Evolutionary conservation across 2,888 invertebrate genomes (phyloP), one percentile per base, ranked within the genome.

Genomic region (Steinernema carpocapsae): DNA sequence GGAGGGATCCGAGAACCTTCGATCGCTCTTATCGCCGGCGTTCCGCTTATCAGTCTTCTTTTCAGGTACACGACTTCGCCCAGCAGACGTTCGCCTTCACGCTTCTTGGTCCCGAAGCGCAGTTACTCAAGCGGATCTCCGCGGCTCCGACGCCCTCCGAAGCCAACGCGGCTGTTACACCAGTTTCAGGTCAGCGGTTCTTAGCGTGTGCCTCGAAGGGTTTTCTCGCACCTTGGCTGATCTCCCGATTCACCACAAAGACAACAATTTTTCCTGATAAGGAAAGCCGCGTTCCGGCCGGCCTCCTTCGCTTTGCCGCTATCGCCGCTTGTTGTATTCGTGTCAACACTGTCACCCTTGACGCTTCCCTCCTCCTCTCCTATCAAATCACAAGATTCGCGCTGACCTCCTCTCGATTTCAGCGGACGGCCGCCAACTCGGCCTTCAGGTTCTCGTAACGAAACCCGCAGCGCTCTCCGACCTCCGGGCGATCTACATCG

Each of bases 331-430:
- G 64, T 37, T 64, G 64, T 64, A 32, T 64, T 64, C 64, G 64
- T 64, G 64, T 64, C 64, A 26, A 64, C 64, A 64, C 64, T 26
- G 64, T 64, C 64, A 48, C 48, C 48, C 48, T 19, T 14, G 48
- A 48, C 48, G 64, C 19, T 29, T 64, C 22, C 32, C 32, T 43
- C 48, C 48, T 48, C 19, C 48, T 48, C 14, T 48, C 48, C 17
- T 37, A 37, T 37, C 37, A 37, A 37, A 37, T 37, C 37, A 37
- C 37, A 37, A 37, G 37, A 37, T 37, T 64, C 64, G 19, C 10
- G 24, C 32, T 64, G 32, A 29, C 32, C 29, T 29, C 32, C 29
- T 37, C 64, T 64, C 64, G 37, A 3, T 64, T 64, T n/a, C 52
- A 52, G 64, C 22, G 32, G 64, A 64, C 29, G 64, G 64, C 32